Evolutionary conservation across 2,888 invertebrate genomes (phyloP), one percentile per base, ranked within the genome.

Genomic region (Drosophila formosana): DNA sequence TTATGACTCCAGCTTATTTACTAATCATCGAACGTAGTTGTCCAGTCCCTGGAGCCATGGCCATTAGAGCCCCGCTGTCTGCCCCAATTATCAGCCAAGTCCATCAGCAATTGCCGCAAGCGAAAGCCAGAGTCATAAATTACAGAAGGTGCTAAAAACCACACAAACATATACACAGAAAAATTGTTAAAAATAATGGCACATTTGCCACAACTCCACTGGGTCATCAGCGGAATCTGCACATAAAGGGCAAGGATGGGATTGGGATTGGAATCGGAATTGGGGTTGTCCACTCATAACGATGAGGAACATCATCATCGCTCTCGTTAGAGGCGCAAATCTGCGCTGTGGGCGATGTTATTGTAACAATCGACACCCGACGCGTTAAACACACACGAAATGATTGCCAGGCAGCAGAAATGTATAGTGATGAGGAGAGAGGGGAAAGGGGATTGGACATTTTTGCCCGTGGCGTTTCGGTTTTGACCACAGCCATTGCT

Each of bases 311-410:
- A 58, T 61, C 61, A 45, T 58, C 68, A 34, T 57, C 62, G 37
- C 26, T 64, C 69, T 78, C 88, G 88, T 82, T 86, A 86, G 69
- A 86, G 86, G 86, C 86, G 61, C 82, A 84, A 82, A 88, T 88
- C 88, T 84, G 83, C 83, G 80, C 83, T 71, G 64, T 78, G 83
- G 83, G 83, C 89, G 58, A 83, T 87, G 87, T 89, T 81, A 79
- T 83, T 85, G 89, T 87, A 66, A 87, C 89, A 86, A 89, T 89
- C 82, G 82, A 86, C 89, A 84, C 85, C 88, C 85, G 69, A 72
- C 81, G 78, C 82, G 85, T 80, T 84, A 87, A 80, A 73, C 75
- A 72, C 75, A 88, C 69, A 71, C 75, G 74, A 61, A 69, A 71
- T 78, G 73, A 81, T 81, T 83, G 63, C 66, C 65, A 57, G 65